Evolutionary conservation across 2,113 vertebrate species (phyloP), one percentile per base, ranked within the genome.

Genomic region (Actinemys pallida): DNA sequence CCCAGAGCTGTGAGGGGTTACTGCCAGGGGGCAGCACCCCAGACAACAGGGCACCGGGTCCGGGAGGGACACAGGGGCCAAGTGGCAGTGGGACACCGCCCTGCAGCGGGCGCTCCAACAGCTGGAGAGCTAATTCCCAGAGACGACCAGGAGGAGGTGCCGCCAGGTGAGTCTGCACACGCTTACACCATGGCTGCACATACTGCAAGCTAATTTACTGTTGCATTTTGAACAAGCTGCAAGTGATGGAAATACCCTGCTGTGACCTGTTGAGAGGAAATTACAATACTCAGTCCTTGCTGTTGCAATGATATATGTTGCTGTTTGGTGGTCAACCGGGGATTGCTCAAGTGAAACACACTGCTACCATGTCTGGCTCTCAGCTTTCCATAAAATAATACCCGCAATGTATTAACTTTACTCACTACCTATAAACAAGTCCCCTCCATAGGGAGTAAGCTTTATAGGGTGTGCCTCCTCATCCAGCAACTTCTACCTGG

Each of bases 371-470:
- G 7, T 75, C n/a, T 83, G 88, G 76, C 80, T 39, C 86, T 90
- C 83, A 82, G 82, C 86, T 54, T 52, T 54, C n/a, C 17, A 39
- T 12, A 54, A 91, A 95, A n/a, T 84, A 90, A 75, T 88, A 95
- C 50, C 65, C 53, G 79, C 22, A 17, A 24, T 86, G 20, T 54
- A 91, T 39, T 65, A 89, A 84, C 84, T 93, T 93, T 62, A 81
- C 69, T 93, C 90, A 56, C 85, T 53, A 65, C 50, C 56, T 95
- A 81, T 87, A 79, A 91, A 85, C 87, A 85, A 88, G 86, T 91
- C 59, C 29, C 84, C 80, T 92, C 17, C 19, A 72, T n/a, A 39
- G 35, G 65, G 19, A n/a, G 17, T n/a, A n/a, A n/a, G 62, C 35
- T 69, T 35, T n/a, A n/a, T 75, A 82, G 29, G 27, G 35, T 25